Percentiles rank a stretch among this genome's conserved stretches.
phyloP scores from a whole-genome alignment of 2,113 vertebrate genomes.

The Tyrannus savana region DNA sequence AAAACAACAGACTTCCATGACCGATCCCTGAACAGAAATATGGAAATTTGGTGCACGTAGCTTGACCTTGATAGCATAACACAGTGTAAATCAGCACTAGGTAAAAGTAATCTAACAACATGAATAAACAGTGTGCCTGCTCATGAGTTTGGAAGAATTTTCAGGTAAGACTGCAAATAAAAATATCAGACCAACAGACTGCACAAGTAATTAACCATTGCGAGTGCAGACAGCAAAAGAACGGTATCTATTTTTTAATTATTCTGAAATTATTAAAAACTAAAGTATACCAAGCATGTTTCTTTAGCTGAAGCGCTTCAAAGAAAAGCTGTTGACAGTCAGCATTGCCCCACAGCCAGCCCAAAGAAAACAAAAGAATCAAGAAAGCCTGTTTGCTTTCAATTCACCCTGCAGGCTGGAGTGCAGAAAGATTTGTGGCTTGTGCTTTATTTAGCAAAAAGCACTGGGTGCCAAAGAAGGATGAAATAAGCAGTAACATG shows the following conservation, averaged over 20 bases:
- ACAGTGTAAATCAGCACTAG: not conserved
- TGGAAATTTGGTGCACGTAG: rapidly evolving
- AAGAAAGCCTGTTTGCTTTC: not conserved
- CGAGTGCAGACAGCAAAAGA: not conserved
- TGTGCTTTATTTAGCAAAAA: not conserved
- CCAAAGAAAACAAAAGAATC: not conserved
- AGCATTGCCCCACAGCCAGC: not conserved
- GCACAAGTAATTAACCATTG: not conserved
- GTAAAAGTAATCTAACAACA: not conserved
- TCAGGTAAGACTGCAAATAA: not conserved
- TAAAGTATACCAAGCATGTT: not conserved
- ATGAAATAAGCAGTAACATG: not conserved
- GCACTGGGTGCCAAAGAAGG: not conserved
- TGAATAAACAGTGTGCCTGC: not conserved
- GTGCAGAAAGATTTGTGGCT: not conserved
- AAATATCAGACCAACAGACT: not conserved
- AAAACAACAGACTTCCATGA: not conserved
- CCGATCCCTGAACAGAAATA: not conserved
- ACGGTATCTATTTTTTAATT: not conserved
- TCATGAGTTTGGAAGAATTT: not conserved
- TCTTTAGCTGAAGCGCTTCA: not conserved
- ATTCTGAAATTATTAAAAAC: not conserved
- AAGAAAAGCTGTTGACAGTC: not conserved
- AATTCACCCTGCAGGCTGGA: not conserved
- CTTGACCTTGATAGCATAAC: not conserved